Percentiles rank a stretch among this genome's conserved stretches.
Conservation (phyloP, 2,888 invertebrate species). For the Eurois occulta region DNA sequence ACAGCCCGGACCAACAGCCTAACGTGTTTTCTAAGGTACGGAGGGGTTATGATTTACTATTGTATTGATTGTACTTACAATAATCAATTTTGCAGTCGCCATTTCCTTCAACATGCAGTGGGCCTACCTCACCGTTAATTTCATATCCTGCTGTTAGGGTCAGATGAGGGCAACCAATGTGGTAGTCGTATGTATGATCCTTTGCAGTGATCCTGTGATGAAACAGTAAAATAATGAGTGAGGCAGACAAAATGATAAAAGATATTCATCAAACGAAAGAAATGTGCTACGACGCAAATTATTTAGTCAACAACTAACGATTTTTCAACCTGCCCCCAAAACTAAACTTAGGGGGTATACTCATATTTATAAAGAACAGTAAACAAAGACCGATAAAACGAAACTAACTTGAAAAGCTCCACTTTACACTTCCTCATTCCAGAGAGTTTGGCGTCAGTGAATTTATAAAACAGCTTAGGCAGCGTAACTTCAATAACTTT, state of each 20-base stretch:
- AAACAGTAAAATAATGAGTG: neutral
- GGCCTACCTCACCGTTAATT: slow-evolving; percentile 64
- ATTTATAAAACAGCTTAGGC: slow-evolving; percentile 46
- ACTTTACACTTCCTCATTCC: slow-evolving; percentile 61
- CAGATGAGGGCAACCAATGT: slow-evolving; percentile 60
- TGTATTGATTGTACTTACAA: slow-evolving; percentile 60
- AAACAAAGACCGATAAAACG: neutral
- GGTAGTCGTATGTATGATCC: too few relatives aligned
- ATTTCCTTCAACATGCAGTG: slow-evolving; percentile 67
- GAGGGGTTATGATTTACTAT: neutral
- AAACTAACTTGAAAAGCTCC: slow-evolving; percentile 29
- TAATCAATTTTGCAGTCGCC: slow-evolving; percentile 61
- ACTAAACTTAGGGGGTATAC: neutral
- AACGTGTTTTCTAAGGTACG: too few relatives aligned
- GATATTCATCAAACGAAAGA: neutral
- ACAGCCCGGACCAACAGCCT: too few relatives aligned
- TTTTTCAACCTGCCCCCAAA: neutral
- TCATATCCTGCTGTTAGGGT: slow-evolving; percentile 64
- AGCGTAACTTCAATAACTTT: slow-evolving; percentile 54
- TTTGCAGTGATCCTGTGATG: slow-evolving; percentile 58
- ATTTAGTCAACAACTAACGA: neutral
- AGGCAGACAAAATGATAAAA: neutral
- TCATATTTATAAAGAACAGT: neutral
- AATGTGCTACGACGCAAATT: neutral
- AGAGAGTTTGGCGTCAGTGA: slow-evolving; percentile 43